Evolutionary conservation across 92 coral and sea anemone genomes (phyloP).

Genomic region (Parazoanthus swiftii): DNA sequence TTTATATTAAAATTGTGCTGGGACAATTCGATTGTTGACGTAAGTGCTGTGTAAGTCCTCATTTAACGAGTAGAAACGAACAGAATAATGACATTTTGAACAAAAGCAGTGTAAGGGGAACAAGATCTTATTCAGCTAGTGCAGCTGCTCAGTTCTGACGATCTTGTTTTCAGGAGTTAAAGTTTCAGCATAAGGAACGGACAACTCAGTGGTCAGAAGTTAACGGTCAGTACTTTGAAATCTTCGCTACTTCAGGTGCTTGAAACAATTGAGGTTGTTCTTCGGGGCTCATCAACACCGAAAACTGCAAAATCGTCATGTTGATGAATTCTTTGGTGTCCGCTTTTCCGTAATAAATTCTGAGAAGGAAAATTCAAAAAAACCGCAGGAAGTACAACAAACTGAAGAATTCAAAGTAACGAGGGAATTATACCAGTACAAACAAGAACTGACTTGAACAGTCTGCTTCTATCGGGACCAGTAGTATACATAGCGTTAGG

Average conservation of each 20-base stretch:
- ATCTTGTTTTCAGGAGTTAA: not conserved
- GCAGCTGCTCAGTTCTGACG: not conserved
- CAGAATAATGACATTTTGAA: not conserved
- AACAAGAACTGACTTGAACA: not conserved
- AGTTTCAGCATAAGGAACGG: not conserved
- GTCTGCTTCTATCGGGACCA: not conserved
- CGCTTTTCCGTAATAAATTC: not conserved
- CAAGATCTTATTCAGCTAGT: not conserved
- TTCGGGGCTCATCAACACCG: not conserved
- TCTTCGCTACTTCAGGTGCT: not conserved
- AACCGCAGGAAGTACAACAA: not conserved
- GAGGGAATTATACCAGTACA: not conserved
- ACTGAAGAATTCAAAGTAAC: conserved; percentile 1
- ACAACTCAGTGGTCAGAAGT: not conserved
- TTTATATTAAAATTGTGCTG: not conserved
- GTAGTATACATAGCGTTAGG: not conserved
- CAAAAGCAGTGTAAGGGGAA: not conserved
- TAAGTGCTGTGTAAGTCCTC: not conserved
- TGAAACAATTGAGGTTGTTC: not conserved
- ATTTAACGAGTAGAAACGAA: no score
- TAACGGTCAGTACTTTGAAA: not conserved
- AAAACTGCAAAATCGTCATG: not conserved
- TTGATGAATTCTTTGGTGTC: not conserved
- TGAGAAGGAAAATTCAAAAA: not conserved
- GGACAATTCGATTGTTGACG: not conserved